These are phyloP conservation scores for Cercocebus atys DNA, from an alignment of 2,113 vertebrate genomes.

Conservation along the genomic window DNA sequence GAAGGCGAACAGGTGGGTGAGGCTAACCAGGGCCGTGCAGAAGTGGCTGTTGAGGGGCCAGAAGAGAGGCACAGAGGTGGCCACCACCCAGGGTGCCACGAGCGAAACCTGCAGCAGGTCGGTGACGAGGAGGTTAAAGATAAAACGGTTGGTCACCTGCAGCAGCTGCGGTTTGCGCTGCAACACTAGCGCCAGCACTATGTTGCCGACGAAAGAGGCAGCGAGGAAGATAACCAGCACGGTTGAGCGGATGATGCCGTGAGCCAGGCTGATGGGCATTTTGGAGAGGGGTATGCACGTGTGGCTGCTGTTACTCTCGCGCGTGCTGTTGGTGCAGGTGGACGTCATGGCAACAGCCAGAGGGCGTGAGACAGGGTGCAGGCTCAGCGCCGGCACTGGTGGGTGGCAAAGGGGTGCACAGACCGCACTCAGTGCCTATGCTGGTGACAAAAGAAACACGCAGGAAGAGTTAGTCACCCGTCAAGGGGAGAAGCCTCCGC, in stretches of 20 bases:
- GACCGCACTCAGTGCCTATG: background rate
- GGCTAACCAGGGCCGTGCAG: conserved; percentile 90
- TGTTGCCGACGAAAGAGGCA: conserved; percentile 89
- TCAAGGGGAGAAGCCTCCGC: too few relatives aligned
- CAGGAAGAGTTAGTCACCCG: background rate
- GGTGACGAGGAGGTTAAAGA: conserved; percentile 92
- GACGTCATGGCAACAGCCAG: conserved; percentile 39
- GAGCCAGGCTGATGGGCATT: conserved; percentile 74
- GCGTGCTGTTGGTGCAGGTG: conserved; percentile 54
- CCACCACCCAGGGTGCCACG: conserved; percentile 92
- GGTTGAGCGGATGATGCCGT: conserved; percentile 87
- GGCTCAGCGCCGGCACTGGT: background rate
- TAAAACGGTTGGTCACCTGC: conserved; percentile 92
- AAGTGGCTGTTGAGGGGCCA: conserved; percentile 90
- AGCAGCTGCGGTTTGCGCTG: conserved; percentile 92
- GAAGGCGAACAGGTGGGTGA: conserved; percentile 93
- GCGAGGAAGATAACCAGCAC: conserved; percentile 88
- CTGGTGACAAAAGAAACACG: conserved; percentile 16
- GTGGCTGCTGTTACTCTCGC: conserved; percentile 76
- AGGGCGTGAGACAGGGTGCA: background rate
- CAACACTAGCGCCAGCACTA: conserved; percentile 90
- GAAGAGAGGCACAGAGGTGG: conserved; percentile 87
- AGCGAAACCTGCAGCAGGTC: conserved; percentile 91
- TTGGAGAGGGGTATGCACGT: conserved; percentile 68
- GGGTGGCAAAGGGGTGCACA: background rate